Evolutionary conservation across 1,140 invertebrate species (phyloP).

Genomic region (Neodiprion lecontei): DNA sequence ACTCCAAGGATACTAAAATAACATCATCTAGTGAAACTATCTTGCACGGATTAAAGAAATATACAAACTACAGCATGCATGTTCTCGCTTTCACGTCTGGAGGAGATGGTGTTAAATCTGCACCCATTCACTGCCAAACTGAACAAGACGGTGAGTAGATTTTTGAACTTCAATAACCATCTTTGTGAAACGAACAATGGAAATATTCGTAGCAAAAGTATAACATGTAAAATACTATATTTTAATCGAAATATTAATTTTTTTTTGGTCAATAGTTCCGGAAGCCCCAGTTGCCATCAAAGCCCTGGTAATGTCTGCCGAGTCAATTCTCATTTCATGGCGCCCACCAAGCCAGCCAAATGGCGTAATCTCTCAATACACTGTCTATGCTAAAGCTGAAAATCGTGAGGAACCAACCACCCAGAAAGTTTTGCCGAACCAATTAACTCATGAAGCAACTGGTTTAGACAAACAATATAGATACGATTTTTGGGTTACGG

Average conservation of each 20-base stretch:
- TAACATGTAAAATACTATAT: slow-evolving; percentile 13
- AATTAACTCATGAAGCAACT: slow-evolving; percentile 76
- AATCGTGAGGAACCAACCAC: slow-evolving; percentile 72
- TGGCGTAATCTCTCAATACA: slow-evolving; percentile 92
- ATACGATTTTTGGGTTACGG: slow-evolving; percentile 95
- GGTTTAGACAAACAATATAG: slow-evolving; percentile 80
- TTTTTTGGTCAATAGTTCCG: slow-evolving; percentile 72
- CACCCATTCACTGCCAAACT: slow-evolving; percentile 91
- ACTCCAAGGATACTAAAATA: slow-evolving; percentile 89
- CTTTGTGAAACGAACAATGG: slow-evolving; percentile 14
- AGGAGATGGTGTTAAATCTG: slow-evolving; percentile 92
- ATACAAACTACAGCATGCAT: slow-evolving; percentile 97
- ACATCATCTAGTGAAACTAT: slow-evolving; percentile 92
- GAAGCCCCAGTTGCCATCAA: slow-evolving; percentile 92
- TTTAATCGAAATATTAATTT: slow-evolving; percentile 6
- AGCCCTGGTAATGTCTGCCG: slow-evolving; percentile 88
- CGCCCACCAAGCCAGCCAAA: slow-evolving; percentile 90
- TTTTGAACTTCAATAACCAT: slow-evolving; percentile 3
- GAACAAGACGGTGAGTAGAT: slow-evolving; percentile 86
- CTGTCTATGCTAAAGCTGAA: slow-evolving; percentile 86
- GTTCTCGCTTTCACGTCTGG: slow-evolving; percentile 93
- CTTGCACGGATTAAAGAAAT: slow-evolving; percentile 90
- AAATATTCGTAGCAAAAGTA: slow-evolving; percentile 19
- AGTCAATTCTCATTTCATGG: slow-evolving; percentile 94
- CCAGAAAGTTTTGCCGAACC: slow-evolving; percentile 70